Evolutionary conservation across 2,113 vertebrate genomes (phyloP).

Genomic region (Xenopus tropicalis): UCB_Xtro_10.0 CM004446.2:64663501-64664000

Average conservation of each 20-base stretch:
- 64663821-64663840: no score
- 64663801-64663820: no score
- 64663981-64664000: no score
- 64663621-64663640: not conserved
- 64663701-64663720: not conserved
- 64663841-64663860: no score
- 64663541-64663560: conserved; percentile 58
- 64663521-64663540: conserved; percentile 48
- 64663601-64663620: accelerated
- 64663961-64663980: no score
- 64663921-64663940: no score
- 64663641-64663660: not conserved
- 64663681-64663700: not conserved
- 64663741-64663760: not conserved
- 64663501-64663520: conserved; percentile 54
- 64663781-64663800: no score
- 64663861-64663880: no score
- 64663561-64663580: conserved; percentile 44
- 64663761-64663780: no score
- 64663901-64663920: no score
- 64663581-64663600: conserved; percentile 20
- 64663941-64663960: no score
- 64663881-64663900: no score
- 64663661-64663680: conserved; percentile 4
- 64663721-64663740: not conserved